Percentiles rank a stretch among this genome's conserved stretches.
These are phyloP conservation scores for Hippolais icterina DNA, from an alignment of 2,113 vertebrate genomes.

Conservation along the genomic window DNA sequence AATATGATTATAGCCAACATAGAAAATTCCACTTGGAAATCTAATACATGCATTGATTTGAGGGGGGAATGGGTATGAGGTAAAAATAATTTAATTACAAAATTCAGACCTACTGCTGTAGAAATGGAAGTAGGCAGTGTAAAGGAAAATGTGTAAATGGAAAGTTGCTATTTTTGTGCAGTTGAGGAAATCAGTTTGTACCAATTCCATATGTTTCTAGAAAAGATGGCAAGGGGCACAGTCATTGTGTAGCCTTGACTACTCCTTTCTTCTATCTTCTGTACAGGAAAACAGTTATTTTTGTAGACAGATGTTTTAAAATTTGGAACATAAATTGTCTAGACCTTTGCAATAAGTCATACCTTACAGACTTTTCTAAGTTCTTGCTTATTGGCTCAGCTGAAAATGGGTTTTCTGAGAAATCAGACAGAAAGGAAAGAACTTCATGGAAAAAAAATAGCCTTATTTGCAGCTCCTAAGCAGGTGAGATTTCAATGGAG, in stretches of 20 bases:
- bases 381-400: not conserved
- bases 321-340: not conserved
- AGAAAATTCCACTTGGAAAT: not conserved
- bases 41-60: not conserved
- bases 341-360: not conserved
- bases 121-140: not conserved
- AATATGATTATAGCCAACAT: not conserved
- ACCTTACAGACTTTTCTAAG: not conserved
- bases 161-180: not conserved
- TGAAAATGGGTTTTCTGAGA: not conserved
- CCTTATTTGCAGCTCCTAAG: not conserved
- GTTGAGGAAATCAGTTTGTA: not conserved
- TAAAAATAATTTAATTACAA: not conserved
- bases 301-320: not conserved
- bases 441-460: not conserved
- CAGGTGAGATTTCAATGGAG: not conserved
- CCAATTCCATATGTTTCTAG: not conserved
- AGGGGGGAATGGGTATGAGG: rapidly evolving
- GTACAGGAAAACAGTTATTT: not conserved
- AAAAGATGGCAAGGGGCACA: not conserved
- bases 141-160: not conserved
- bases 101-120: not conserved
- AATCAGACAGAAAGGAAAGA: not conserved
- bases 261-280: not conserved
- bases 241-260: not conserved